A percentile compares a stretch with the other conserved stretches of the same genome.
These are phyloP conservation scores for Xiphorhynchus erythropygius DNA, from an alignment of 2,797 vertebrate genomes.

Conservation along the genomic window DNA sequence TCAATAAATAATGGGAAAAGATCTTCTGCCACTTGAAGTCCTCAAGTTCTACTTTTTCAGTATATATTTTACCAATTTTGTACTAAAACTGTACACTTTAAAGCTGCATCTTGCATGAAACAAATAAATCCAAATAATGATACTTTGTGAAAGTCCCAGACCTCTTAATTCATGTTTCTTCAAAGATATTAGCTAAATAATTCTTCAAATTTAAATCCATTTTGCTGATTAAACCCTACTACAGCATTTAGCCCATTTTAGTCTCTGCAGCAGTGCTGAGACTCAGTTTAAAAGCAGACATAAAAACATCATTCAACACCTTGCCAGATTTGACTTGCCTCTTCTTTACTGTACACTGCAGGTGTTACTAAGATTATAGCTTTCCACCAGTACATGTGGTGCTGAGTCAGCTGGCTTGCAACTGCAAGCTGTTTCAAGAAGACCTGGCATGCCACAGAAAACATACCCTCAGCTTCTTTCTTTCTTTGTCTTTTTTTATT, in stretches of 20 bases:
- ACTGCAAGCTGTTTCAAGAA: not conserved
- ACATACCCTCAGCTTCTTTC: not conserved
- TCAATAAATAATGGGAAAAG: not conserved
- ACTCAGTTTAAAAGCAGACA: not conserved
- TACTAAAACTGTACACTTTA: not conserved
- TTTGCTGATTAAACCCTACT: not conserved
- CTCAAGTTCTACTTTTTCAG: not conserved
- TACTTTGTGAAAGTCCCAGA: not conserved
- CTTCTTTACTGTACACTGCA: not conserved
- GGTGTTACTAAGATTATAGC: not conserved
- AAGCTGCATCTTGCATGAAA: not conserved
- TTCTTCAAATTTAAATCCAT: not conserved
- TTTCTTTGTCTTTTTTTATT: not conserved
- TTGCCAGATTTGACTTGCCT: not conserved
- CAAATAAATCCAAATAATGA: not conserved
- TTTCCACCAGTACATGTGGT: not conserved
- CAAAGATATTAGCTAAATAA: not conserved
- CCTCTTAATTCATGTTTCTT: not conserved
- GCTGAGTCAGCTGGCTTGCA: constrained; percentile 1
- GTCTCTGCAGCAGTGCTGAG: not conserved
- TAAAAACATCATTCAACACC: not conserved
- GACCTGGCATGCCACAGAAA: not conserved
- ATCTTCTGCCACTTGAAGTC: not conserved
- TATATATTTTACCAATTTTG: not conserved
- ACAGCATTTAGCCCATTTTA: not conserved